Conservation (phyloP, 2,888 invertebrate genomes). For the Leucoptera coffeella region DNA sequence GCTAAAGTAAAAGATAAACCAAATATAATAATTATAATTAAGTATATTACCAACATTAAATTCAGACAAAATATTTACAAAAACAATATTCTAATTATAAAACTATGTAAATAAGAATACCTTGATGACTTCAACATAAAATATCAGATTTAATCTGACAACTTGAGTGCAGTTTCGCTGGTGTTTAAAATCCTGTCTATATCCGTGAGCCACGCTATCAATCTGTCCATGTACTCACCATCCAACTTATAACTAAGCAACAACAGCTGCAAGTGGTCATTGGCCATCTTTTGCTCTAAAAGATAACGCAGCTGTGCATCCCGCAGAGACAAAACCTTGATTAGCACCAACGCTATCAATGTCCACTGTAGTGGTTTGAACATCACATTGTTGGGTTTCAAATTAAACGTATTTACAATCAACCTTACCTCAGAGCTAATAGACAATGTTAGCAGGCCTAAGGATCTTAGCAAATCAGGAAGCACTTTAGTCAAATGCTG, state of each 20-base stretch:
- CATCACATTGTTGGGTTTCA: conserved; percentile 64
- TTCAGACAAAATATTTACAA: no score
- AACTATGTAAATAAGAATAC: no score
- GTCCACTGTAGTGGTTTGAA: conserved; percentile 69
- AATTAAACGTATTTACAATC: conserved; percentile 59
- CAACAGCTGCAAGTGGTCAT: conserved; percentile 34
- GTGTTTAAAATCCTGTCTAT: conserved; percentile 41
- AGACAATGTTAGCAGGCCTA: conserved; percentile 30
- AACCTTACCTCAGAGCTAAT: conserved; percentile 36
- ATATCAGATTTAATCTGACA: no score
- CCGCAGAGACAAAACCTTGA: conserved; percentile 52
- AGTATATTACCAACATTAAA: no score
- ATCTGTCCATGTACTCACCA: conserved; percentile 38
- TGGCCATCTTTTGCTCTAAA: conserved; percentile 22
- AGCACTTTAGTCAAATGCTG: conserved; percentile 60
- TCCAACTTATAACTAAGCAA: conserved; percentile 44
- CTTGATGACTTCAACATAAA: no score
- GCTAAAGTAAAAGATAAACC: no score
- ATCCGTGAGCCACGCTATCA: conserved; percentile 44
- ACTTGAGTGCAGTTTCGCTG: no score
- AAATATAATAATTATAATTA: no score
- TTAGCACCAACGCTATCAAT: conserved; percentile 60
- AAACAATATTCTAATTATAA: no score
- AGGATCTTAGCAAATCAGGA: conserved; percentile 48
- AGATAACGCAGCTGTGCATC: conserved; percentile 21